Evolutionary conservation across 2,113 vertebrate species (phyloP).

Genomic region (Calcarius ornatus): DNA sequence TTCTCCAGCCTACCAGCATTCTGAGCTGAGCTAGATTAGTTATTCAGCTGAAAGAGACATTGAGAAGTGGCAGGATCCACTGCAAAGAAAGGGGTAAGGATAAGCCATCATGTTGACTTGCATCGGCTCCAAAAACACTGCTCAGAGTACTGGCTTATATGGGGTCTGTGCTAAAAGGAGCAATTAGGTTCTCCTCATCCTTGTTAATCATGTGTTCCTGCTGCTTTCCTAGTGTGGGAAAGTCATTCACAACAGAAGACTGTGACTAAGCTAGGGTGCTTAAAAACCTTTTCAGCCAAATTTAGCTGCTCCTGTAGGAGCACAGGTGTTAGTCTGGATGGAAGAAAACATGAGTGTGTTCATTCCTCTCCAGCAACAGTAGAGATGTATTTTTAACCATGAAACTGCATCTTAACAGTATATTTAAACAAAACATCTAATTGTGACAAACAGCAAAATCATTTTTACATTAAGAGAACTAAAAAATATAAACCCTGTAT

Average conservation of each 20-base stretch:
- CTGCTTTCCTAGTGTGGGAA: not conserved
- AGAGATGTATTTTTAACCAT: not conserved
- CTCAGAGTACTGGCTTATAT: not conserved
- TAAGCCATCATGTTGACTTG: not conserved
- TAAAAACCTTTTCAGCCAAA: not conserved
- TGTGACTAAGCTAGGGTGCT: not conserved
- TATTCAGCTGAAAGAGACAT: not conserved
- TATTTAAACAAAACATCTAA: not conserved
- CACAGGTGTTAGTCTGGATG: not conserved
- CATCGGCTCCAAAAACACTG: fast-evolving
- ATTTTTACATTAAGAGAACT: not conserved
- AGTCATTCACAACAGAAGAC: not conserved
- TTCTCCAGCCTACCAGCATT: not conserved
- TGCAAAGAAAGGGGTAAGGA: not conserved
- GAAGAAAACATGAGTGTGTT: not conserved
- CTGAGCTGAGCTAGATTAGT: not conserved
- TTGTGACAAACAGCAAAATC: not conserved
- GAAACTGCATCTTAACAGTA: not conserved
- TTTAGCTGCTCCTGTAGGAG: not conserved
- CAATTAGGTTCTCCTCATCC: not conserved
- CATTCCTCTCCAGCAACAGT: not conserved
- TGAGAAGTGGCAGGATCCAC: not conserved
- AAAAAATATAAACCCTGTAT: not conserved
- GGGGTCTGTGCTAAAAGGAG: not conserved
- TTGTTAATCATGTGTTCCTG: not conserved